Percentiles rank a stretch among this genome's conserved stretches.
Conservation (phyloP, 2,888 invertebrate species). For the Hyles lineata region DNA sequence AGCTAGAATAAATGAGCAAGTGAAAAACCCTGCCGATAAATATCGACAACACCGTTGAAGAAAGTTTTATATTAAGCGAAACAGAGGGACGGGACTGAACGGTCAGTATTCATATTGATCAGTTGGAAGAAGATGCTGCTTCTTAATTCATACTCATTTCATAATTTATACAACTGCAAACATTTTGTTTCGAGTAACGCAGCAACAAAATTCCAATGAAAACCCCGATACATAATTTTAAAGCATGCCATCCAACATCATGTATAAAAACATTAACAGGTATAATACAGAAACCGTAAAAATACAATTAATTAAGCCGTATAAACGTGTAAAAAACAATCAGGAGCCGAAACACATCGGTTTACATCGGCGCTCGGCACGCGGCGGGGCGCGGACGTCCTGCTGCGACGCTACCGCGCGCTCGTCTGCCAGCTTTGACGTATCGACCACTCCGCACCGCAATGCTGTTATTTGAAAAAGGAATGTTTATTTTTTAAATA, state of each 20-base stretch:
- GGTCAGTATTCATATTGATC: no score
- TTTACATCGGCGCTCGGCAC: slow-evolving; percentile 33
- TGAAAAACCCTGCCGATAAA: no score
- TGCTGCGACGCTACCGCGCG: slow-evolving; percentile 55
- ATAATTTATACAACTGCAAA: no score
- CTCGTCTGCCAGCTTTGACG: slow-evolving; percentile 48
- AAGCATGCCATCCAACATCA: neutral
- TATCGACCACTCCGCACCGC: slow-evolving; percentile 38
- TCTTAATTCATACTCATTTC: no score
- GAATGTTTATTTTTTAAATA: slow-evolving; percentile 30
- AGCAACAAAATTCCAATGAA: no score
- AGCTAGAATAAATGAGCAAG: no score
- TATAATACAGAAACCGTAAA: slow-evolving; percentile 20
- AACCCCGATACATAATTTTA: neutral
- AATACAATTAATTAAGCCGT: slow-evolving; percentile 24
- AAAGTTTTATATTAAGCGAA: no score
- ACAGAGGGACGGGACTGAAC: no score
- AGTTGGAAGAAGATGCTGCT: no score
- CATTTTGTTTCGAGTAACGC: no score
- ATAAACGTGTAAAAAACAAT: slow-evolving; percentile 27
- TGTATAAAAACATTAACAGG: slow-evolving; percentile 14
- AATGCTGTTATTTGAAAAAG: slow-evolving; percentile 44
- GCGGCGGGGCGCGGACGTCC: slow-evolving; percentile 41
- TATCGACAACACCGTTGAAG: no score
- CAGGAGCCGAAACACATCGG: slow-evolving; percentile 28